These are phyloP conservation scores for Nephila pilipes DNA, from an alignment of 1,140 invertebrate species.

Conservation along the genomic window DNA sequence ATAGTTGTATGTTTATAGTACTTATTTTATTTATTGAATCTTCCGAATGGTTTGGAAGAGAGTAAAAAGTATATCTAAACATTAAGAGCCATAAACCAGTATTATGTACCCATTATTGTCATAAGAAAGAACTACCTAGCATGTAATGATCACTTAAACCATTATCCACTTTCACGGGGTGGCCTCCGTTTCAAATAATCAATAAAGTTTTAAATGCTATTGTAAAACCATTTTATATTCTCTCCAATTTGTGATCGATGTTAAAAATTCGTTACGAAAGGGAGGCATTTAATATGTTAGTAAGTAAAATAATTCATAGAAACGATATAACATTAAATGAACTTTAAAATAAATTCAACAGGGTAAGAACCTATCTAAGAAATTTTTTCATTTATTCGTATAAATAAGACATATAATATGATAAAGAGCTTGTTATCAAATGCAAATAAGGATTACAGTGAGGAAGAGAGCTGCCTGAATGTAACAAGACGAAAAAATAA, in stretches of 20 bases:
- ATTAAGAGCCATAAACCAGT: not conserved
- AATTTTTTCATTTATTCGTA: not conserved
- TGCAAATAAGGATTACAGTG: not conserved
- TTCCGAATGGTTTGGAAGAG: not conserved
- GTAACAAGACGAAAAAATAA: not conserved
- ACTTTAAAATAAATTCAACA: not conserved
- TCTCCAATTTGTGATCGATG: not conserved
- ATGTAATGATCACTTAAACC: conserved; percentile 15
- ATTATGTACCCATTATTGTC: not conserved
- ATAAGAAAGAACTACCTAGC: not conserved
- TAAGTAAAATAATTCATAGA: not conserved
- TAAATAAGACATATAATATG: not conserved
- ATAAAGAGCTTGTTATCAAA: conserved; percentile 8
- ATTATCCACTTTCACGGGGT: not conserved
- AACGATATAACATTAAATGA: not conserved
- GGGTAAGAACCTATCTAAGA: not conserved
- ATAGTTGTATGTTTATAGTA: no score
- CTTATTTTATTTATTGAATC: not conserved
- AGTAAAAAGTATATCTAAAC: not conserved
- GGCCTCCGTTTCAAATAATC: not conserved
- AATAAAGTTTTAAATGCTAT: conserved; percentile 29
- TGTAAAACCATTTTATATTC: not conserved
- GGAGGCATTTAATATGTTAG: not conserved
- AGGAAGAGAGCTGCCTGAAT: not conserved
- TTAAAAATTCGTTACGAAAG: not conserved